Base-by-base conservation (phyloP, 2,888 invertebrate species). In the Cerceris ruficornis region DNA sequence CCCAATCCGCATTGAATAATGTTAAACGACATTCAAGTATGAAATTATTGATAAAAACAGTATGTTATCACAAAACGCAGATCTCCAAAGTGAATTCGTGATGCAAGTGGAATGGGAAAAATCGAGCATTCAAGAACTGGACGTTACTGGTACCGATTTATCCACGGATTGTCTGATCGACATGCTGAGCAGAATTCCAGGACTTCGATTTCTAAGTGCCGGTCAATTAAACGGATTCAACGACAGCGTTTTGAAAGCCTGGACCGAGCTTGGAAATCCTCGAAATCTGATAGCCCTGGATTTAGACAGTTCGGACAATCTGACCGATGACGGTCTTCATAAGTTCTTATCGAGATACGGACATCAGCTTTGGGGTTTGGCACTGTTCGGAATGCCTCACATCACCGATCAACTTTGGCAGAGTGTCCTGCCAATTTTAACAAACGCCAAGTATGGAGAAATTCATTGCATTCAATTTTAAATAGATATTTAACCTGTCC, bases 51-150 rank as follows among this genome's bases (percentile, higher is more conserved):
- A 28, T 28, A 28, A 28, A 28, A 28, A 28, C 28, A 28, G 28
- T 28, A 28, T 28, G 28, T 28, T 28, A 28, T 28, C 4, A 28
- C 13, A n/a, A n/a, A 41, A 14, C 17, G 7, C 91, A 98, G 98
- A 95, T 92, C 94, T 99, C 8, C 96, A 97, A 90, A 98, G 98
- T 85, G 98, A 98, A 86, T 95, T 97, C 92, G 96, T 99, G 76
- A 97, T 97, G 96, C 96, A 96, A 90, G 98, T 98, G 8, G 99
- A 99, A 89, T 99, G 99, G 99, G 99, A 99, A 92, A 98, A 98
- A 92, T 97, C 98, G 0, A 95, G 96, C 0, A 93, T 99, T 70
- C 97, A 97, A 91, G 99, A 99, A 93, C 92, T 99, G 85, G 99
- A 99, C 90, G 96, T 99, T 71, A 98, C 98, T 0, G 99, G 98